Evolutionary conservation across 2,113 vertebrate genomes (phyloP), one percentile per base, ranked within the genome.

Genomic region (Peucedramus taeniatus): DNA sequence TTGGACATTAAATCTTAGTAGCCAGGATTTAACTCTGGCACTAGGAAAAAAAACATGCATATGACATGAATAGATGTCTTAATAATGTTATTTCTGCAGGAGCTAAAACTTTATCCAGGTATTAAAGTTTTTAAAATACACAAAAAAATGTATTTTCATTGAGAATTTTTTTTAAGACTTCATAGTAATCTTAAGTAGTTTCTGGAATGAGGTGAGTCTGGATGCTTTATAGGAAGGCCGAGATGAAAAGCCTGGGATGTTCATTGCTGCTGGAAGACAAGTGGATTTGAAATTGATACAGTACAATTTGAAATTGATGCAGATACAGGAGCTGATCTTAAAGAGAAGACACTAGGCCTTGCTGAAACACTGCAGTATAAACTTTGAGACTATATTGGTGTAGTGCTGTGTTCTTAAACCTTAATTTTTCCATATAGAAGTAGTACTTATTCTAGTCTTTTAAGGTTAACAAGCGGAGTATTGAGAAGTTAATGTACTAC

Each of bases 11-110:
- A 78, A 66, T 42, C 15, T 33, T 44, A 64, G 35, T 40, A 60
- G 61, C 7, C 22, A 31, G 15, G 26, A 19, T 87, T 93, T 81
- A 61, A 42, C 11, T 69, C 40, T 65, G 54, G 33, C 20, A 22
- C 35, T 59, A 22, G 54, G 14, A 3, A 56, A 54, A 61, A 56
- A 20, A 4, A 1, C 0, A 2, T 16, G 11, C 2, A 1, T 60
- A 6, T n/a, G 37, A n/a, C 45, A 50, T 39, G 19, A 40, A 59
- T 40, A 63, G 18, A 4, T 77, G 13, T 81, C 11, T 33, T 50
- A 26, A 4, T 56, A 49, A 14, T 45, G 6, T 88, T 85, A 65
- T 13, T 88, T 88, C 37, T 31, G 1, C 0, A 2, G n/a, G 26
- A 91, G n/a, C 27, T 90, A 54, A 72, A 65, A 53, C 26, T 85